phyloP scores from a whole-genome alignment of 2,113 vertebrate species.

The Opisthocomus hoazin region DNA sequence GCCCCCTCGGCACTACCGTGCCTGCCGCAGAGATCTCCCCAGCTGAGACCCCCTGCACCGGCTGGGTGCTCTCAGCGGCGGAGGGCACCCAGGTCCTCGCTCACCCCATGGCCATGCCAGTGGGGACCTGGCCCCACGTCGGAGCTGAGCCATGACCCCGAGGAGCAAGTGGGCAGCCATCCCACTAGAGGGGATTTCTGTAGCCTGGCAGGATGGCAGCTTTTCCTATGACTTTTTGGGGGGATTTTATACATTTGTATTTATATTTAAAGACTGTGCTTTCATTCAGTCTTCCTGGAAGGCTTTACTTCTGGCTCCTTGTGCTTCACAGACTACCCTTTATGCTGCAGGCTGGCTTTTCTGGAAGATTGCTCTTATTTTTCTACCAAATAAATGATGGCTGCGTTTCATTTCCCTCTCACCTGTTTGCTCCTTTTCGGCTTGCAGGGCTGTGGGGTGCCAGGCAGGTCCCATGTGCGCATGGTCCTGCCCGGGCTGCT shows the following conservation, averaged over 20 bases:
- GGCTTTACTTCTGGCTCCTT: neutral
- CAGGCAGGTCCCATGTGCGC: neutral
- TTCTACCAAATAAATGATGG: neutral
- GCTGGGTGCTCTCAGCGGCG: neutral
- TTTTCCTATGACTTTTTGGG: neutral
- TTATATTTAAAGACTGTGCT: constrained; percentile 44
- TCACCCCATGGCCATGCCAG: accelerated
- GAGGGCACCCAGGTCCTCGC: neutral
- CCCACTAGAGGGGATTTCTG: neutral
- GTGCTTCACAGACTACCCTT: neutral
- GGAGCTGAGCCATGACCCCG: neutral
- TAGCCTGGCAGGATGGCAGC: neutral
- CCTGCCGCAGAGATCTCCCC: neutral
- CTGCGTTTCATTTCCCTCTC: neutral
- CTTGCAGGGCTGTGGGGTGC: neutral
- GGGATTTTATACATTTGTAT: neutral
- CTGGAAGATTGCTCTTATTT: constrained; percentile 6
- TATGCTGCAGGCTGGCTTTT: neutral
- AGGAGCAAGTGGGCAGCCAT: neutral
- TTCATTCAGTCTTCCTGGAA: neutral
- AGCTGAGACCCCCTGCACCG: neutral
- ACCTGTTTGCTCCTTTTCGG: neutral
- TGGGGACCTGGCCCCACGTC: neutral
- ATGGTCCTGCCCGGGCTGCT: neutral
- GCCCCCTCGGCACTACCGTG: neutral